Conservation (phyloP, 2,113 vertebrate species). For the Heterochromis multidens region DNA sequence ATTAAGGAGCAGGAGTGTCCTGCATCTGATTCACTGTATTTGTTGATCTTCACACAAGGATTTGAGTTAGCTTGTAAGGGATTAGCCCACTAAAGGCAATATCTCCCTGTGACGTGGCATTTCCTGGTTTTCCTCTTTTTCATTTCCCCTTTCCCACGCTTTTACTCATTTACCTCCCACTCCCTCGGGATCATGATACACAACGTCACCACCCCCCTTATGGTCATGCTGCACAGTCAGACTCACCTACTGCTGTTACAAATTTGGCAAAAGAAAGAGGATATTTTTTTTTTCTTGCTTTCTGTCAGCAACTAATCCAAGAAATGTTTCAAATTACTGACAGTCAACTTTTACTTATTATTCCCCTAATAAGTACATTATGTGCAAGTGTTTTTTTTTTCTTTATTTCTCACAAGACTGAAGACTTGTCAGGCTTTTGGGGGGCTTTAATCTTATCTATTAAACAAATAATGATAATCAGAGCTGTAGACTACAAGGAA, state of each 20-base stretch:
- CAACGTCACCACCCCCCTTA: background rate
- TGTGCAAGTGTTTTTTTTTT: background rate
- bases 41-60: constrained; percentile 16
- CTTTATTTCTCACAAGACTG: background rate
- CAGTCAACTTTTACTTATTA: background rate
- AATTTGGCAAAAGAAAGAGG: background rate
- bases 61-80: background rate
- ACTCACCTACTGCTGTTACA: background rate
- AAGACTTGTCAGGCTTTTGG: rapidly evolving
- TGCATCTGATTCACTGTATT: constrained; percentile 6
- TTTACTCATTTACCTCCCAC: constrained; percentile 4
- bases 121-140: constrained; percentile 39
- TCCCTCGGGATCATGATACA: background rate
- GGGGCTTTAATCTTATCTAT: background rate
- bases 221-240: background rate
- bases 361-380: background rate
- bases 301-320: background rate
- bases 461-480: background rate
- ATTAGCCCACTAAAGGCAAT: constrained; percentile 7
- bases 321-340: background rate
- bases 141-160: constrained; percentile 56
- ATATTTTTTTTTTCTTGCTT: background rate
- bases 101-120: constrained; percentile 5
- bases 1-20: background rate
- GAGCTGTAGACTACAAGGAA: background rate